Evolutionary conservation across 2,797 vertebrate genomes (phyloP), one percentile per base, ranked within the genome.

Genomic region (Schizopygopsis pylzovi): DNA sequence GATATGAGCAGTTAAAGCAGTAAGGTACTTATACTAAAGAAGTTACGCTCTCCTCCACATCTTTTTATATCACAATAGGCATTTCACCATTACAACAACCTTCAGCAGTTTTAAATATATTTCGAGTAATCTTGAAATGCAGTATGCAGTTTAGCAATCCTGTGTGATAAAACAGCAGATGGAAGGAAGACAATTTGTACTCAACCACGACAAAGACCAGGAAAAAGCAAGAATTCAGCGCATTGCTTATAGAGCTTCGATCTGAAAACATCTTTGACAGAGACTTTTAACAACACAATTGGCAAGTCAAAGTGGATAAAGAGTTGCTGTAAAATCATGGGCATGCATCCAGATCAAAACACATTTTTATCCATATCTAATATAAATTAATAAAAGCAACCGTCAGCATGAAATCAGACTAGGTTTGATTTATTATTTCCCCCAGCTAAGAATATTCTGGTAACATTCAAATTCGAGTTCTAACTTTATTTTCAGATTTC

Each of bases 271-370:
- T 82, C 81, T 7, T 43, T n/a, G 71, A 52, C 68, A 68, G 47
- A 75, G 43, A 73, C 39, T 72, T 70, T 87, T 45, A 83, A 47
- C 84, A 83, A 47, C 84, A 79, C 33, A n/a, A 12, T 71, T 83
- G 70, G 16, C 52, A 61, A 73, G 12, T 76, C 71, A 45, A n/a
- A 20, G 71, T 22, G 54, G 71, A 61, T 75, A 83, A 72, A 75
- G 25, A 63, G 6, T 75, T 59, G 70, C 81, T 83, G 43, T 82
- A 56, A 72, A 72, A 33, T 41, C 41, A 20, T 15, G 6, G 52
- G 52, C 68, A 72, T 43, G 52, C 43, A 20, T 75, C 54, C 56
- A 75, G n/a, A 63, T 82, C 68, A 20, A 45, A 71, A 45, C 10
- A 37, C 11, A 37, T 37, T 2, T 47, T 18, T 33, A 72, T 37